Conservation (phyloP, 2,888 invertebrate species). For the Rhagonycha fulva region DNA sequence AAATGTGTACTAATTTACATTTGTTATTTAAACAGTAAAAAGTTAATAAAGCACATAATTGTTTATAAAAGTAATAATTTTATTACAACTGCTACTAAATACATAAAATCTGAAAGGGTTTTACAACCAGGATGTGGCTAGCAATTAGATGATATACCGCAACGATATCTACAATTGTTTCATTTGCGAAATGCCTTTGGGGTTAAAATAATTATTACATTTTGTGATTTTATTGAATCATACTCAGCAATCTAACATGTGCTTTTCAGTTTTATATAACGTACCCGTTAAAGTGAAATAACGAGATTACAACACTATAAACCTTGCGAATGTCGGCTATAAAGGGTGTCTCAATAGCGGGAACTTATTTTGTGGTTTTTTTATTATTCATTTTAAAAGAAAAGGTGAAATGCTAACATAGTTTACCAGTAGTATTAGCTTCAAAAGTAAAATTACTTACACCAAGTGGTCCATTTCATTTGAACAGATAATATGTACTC, state of each 20-base stretch:
- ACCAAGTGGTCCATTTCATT: neutral
- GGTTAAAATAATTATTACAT: constrained; percentile 19
- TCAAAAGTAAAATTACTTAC: neutral
- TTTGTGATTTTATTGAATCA: neutral
- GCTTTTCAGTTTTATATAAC: neutral
- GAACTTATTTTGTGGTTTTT: neutral
- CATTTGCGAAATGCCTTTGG: constrained; percentile 12
- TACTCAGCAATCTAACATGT: neutral
- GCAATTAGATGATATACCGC: constrained; percentile 21
- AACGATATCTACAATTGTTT: constrained; percentile 16
- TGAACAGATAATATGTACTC: neutral
- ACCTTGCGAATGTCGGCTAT: neutral
- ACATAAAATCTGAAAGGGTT: constrained; percentile 12
- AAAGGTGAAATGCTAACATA: neutral
- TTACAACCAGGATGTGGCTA: neutral
- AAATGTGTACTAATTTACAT: neutral
- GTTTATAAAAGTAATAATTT: neutral
- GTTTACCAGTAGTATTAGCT: neutral
- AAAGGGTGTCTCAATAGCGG: neutral
- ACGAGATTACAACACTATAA: neutral
- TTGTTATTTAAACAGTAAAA: neutral
- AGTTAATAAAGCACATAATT: neutral
- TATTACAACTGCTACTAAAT: neutral
- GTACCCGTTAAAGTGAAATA: neutral
- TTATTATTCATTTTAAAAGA: neutral